Percentiles rank a stretch among this genome's conserved stretches.
phyloP scores from a whole-genome alignment of 2,888 invertebrate genomes.

The Rhopalosiphum nymphaeae region DNA sequence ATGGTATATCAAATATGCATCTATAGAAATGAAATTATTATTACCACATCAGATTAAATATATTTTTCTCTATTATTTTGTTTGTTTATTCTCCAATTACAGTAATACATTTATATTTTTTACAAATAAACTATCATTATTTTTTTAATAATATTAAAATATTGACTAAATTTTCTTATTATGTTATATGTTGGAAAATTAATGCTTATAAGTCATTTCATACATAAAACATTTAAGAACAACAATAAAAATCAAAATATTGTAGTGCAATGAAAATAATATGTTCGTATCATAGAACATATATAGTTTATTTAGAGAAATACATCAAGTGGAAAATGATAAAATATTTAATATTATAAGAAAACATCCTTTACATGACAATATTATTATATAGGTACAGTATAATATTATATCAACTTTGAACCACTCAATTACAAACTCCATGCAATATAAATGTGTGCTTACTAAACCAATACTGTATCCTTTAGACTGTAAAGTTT shows the following conservation, averaged over 20 bases:
- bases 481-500: not conserved
- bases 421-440: not conserved
- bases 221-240: not conserved
- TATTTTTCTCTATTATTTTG: not conserved
- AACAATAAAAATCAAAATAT: not conserved
- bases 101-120: not conserved
- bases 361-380: not conserved
- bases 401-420: not conserved
- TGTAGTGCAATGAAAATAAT: not conserved
- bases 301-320: not conserved
- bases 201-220: not conserved
- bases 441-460: not conserved
- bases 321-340: not conserved
- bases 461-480: not conserved
- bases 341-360: not conserved
- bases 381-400: not conserved
- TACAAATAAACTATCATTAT: not conserved
- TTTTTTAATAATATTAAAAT: not conserved
- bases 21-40: not conserved
- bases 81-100: not conserved
- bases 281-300: not conserved
- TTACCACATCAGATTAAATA: not conserved
- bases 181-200: not conserved
- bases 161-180: not conserved
- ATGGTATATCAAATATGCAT: not conserved